phyloP scores from a whole-genome alignment of 2,888 invertebrate genomes.

The Synergus gifuensis region DNA sequence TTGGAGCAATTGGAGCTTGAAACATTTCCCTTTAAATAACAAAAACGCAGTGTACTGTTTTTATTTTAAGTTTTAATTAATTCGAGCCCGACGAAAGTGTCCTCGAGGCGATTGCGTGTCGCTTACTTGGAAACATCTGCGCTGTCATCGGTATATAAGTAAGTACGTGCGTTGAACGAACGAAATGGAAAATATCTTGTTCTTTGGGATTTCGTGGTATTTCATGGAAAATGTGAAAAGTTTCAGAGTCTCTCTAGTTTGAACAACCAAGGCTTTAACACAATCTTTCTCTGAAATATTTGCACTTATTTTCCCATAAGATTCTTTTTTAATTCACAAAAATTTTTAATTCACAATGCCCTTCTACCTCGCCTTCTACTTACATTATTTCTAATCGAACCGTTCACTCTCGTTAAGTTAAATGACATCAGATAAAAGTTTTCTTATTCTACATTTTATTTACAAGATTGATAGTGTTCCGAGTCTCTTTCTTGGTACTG shows the following conservation, averaged over 20 bases:
- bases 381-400: background rate
- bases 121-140: conserved; percentile 73
- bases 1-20: background rate
- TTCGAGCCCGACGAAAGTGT: conserved; percentile 73
- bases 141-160: conserved; percentile 58
- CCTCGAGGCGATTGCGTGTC: conserved; percentile 71
- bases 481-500: conserved; percentile 35
- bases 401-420: background rate
- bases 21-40: conserved; percentile 14
- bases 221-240: background rate
- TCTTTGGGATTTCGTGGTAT: background rate
- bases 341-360: no score
- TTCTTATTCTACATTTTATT: conserved; percentile 14
- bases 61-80: conserved; percentile 76
- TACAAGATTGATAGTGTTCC: conserved; percentile 35
- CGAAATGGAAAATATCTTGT: conserved; percentile 45
- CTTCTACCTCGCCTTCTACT: no score
- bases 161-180: conserved; percentile 71
- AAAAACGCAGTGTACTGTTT: conserved; percentile 57
- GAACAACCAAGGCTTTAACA: background rate
- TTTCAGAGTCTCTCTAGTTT: background rate
- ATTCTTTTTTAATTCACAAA: background rate
- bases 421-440: background rate
- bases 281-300: background rate
- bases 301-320: background rate